Percentiles rank a stretch among this genome's conserved stretches.
These are phyloP conservation scores for Hirtodrosophila trivittata DNA, from an alignment of 2,888 invertebrate species.

Conservation along the genomic window DNA sequence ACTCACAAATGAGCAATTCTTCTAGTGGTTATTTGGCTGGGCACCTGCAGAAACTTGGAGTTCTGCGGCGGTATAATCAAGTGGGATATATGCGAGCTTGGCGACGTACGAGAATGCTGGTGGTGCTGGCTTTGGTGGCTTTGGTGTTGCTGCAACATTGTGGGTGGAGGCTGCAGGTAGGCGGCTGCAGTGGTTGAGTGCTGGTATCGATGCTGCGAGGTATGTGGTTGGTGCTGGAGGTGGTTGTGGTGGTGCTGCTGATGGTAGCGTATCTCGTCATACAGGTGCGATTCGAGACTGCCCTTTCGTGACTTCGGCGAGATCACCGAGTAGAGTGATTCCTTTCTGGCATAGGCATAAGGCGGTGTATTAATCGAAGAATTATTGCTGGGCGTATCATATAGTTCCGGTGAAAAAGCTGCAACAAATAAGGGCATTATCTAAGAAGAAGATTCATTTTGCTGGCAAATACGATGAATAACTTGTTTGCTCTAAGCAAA, in stretches of 20 bases:
- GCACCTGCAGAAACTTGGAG: slow-evolving; percentile 78
- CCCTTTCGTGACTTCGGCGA: slow-evolving; percentile 82
- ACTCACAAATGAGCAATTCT: slow-evolving; percentile 71
- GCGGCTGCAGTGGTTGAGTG: slow-evolving; percentile 65
- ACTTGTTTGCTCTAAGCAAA: too few relatives aligned
- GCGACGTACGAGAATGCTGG: slow-evolving; percentile 35
- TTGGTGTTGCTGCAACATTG: slow-evolving; percentile 24
- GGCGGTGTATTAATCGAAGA: slow-evolving; percentile 74
- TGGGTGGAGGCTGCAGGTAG: slow-evolving; percentile 47
- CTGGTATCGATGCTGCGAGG: slow-evolving; percentile 51
- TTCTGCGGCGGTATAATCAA: slow-evolving; percentile 81
- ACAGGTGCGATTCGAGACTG: slow-evolving; percentile 83
- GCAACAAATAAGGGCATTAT: slow-evolving; percentile 4
- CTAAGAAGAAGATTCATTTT: too few relatives aligned
- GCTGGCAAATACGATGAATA: slow-evolving; percentile 19
- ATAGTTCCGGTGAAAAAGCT: slow-evolving; percentile 77
- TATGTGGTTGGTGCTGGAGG: slow-evolving; percentile 29
- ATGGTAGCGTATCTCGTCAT: slow-evolving; percentile 82
- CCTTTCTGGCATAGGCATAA: slow-evolving; percentile 82
- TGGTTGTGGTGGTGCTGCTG: slow-evolving; percentile 57
- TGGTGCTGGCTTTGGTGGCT: slow-evolving; percentile 20
- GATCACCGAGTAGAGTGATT: slow-evolving; percentile 81
- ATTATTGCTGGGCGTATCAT: slow-evolving; percentile 83
- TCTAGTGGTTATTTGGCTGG: slow-evolving; percentile 59
- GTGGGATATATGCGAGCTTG: slow-evolving; percentile 66